These are phyloP conservation scores for Tenthredo distinguenda DNA, from an alignment of 2,888 invertebrate species.

Conservation along the genomic window DNA sequence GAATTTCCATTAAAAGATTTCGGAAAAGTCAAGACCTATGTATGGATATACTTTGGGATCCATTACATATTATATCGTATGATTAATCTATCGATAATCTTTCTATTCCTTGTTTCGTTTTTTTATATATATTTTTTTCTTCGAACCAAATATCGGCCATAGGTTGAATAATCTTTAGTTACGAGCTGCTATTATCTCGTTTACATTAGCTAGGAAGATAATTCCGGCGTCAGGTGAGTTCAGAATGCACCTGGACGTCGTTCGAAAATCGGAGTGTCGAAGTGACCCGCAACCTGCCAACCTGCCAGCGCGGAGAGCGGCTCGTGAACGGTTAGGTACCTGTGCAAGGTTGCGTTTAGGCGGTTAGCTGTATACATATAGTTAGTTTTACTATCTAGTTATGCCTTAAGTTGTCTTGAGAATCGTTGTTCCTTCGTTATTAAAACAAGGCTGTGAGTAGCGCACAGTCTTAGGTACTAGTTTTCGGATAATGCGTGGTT, in stretches of 20 bases:
- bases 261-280: slow-evolving; percentile 50
- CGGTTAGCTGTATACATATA: slow-evolving; percentile 13
- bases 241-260: slow-evolving; percentile 50
- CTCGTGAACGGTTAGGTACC: slow-evolving; percentile 47
- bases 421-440: neutral
- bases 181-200: neutral
- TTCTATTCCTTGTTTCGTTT: neutral
- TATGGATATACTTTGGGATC: neutral
- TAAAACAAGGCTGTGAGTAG: neutral
- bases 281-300: slow-evolving; percentile 66
- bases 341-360: slow-evolving; percentile 43
- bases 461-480: neutral
- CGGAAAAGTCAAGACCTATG: neutral
- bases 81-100: neutral
- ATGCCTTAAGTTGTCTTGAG: slow-evolving; percentile 1
- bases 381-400: neutral
- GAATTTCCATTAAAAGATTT: neutral
- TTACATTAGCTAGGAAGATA: neutral
- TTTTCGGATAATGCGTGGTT: neutral
- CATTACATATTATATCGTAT: neutral
- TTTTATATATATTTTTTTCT: neutral
- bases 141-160: neutral
- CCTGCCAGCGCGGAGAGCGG: slow-evolving; percentile 53
- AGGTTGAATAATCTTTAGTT: neutral
- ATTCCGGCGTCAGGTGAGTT: slow-evolving; percentile 24